These are phyloP conservation scores for Protonibea diacanthus DNA, from an alignment of 2,797 vertebrate species.

Conservation along the genomic window DNA sequence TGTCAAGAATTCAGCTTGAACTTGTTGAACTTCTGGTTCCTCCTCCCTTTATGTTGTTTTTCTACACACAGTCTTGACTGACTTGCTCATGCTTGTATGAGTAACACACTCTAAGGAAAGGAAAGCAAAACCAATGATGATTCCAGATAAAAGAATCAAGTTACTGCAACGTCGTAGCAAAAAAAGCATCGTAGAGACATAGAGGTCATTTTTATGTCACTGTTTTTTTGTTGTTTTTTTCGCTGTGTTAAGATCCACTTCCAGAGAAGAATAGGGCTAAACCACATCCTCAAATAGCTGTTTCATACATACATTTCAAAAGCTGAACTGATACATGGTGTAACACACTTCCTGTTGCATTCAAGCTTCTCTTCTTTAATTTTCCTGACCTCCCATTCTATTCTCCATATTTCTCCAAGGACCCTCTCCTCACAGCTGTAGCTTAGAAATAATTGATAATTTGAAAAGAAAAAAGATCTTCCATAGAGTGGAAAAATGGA, in stretches of 20 bases:
- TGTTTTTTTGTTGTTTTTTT: no score
- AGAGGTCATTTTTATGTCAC: background rate
- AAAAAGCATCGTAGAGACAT: background rate
- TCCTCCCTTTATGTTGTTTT: constrained; percentile 31
- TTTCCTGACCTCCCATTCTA: background rate
- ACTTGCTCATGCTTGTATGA: background rate
- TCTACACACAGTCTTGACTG: background rate
- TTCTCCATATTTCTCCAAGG: background rate
- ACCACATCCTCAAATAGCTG: constrained; percentile 38
- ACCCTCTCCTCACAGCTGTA: background rate
- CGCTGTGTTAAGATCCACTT: constrained; percentile 13
- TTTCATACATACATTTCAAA: constrained; percentile 61
- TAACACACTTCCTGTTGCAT: constrained; percentile 66
- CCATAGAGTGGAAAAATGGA: background rate
- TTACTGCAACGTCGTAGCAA: background rate
- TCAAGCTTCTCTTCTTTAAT: background rate
- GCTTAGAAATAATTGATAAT: background rate
- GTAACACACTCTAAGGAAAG: constrained; percentile 11
- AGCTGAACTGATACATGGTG: constrained; percentile 39
- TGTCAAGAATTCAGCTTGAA: constrained; percentile 67
- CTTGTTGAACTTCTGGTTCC: constrained; percentile 38
- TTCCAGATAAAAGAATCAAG: background rate
- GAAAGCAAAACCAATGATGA: background rate
- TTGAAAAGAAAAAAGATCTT: constrained; percentile 3
- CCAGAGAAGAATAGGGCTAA: constrained; percentile 25